Percentiles rank a stretch among this genome's conserved stretches.
Evolutionary conservation across 2,888 invertebrate genomes (phyloP).

Genomic region (Ectemnius continuus): DNA sequence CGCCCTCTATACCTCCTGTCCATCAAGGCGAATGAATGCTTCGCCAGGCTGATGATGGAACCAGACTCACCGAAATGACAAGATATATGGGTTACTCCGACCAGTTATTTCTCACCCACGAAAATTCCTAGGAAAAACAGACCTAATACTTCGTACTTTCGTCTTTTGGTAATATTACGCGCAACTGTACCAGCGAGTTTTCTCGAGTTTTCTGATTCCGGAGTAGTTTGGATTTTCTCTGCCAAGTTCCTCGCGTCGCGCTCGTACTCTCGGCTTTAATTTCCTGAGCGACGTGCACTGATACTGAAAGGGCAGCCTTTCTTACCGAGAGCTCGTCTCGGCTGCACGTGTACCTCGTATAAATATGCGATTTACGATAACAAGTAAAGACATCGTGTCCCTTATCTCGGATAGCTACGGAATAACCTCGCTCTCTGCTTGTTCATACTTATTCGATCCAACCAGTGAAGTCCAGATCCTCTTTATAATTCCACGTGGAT

Average conservation of each 20-base stretch:
- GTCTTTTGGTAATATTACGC: neutral
- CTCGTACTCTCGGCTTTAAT: slow-evolving; percentile 1
- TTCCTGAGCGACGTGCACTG: neutral
- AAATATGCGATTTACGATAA: slow-evolving; percentile 2
- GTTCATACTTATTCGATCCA: no score
- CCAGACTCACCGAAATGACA: slow-evolving; percentile 28
- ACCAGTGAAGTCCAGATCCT: no score
- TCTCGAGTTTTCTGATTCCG: neutral
- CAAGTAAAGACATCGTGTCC: neutral
- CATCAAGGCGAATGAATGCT: slow-evolving; percentile 33
- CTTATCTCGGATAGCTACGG: neutral
- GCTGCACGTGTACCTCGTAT: neutral
- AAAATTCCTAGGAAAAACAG: slow-evolving; percentile 32
- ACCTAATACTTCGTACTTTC: slow-evolving; percentile 24
- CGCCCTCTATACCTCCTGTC: slow-evolving; percentile 14
- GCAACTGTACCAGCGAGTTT: neutral
- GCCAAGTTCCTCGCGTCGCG: neutral
- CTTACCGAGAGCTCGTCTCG: slow-evolving; percentile 3
- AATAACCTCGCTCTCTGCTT: no score
- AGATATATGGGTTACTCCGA: slow-evolving; percentile 54
- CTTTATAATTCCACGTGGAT: no score
- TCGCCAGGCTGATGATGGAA: slow-evolving; percentile 17
- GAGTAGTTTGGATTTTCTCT: neutral
- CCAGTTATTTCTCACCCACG: slow-evolving; percentile 29
- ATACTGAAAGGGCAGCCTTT: slow-evolving; percentile 3